Percentiles rank a stretch among this genome's conserved stretches.
phyloP scores from a whole-genome alignment of 1,140 invertebrate species.

The Cydia amplana region DNA sequence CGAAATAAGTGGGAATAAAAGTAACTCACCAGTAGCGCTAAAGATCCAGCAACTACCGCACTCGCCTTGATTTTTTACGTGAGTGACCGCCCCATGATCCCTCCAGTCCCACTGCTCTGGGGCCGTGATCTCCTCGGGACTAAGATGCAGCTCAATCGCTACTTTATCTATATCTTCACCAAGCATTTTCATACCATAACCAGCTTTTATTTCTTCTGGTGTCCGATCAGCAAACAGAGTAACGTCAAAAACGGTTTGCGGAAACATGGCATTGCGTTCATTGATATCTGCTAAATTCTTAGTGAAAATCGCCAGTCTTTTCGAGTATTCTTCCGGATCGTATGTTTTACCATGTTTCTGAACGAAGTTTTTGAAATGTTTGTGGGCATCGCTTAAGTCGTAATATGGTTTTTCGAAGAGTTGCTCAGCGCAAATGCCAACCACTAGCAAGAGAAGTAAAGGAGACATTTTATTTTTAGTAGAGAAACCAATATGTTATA shows the following conservation, averaged over 20 bases:
- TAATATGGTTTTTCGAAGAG: conserved; percentile 2
- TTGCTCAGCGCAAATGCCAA: background rate
- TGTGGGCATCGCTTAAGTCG: background rate
- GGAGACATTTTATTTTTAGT: background rate
- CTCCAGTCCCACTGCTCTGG: conserved; percentile 10
- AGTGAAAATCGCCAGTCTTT: conserved; percentile 12
- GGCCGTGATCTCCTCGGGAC: background rate
- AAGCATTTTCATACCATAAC: background rate
- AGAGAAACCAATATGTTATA: background rate
- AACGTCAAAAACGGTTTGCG: background rate
- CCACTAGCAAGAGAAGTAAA: background rate
- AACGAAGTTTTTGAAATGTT: background rate
- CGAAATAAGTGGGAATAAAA: too few relatives aligned
- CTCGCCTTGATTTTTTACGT: background rate
- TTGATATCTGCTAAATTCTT: background rate
- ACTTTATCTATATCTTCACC: background rate
- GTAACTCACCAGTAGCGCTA: conserved; percentile 6
- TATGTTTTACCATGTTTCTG: background rate
- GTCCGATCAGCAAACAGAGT: background rate
- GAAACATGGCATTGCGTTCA: background rate
- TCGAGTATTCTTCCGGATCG: background rate
- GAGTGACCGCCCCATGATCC: background rate
- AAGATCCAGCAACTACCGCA: conserved; percentile 8
- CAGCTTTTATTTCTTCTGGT: background rate
- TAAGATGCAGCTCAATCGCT: background rate